Percentiles rank a stretch among this genome's conserved stretches.
Conservation (phyloP, 1,140 invertebrate genomes). For the Euwallacea fornicatus region DNA sequence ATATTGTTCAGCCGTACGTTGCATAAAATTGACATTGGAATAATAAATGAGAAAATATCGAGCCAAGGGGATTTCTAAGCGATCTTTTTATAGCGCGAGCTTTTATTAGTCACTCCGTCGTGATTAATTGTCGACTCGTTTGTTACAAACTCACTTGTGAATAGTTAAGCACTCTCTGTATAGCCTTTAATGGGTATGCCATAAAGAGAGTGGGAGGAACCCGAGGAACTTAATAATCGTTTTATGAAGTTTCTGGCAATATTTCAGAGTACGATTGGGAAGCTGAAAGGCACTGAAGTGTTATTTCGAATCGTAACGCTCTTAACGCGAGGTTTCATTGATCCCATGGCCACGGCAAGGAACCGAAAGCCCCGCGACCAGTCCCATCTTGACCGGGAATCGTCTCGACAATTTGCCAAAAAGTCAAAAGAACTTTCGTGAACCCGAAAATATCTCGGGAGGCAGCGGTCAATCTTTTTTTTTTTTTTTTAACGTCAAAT, state of each 20-base stretch:
- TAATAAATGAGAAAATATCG: constrained; percentile 30
- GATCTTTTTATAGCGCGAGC: constrained; percentile 16
- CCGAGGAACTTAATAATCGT: background rate
- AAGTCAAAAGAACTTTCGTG: no score
- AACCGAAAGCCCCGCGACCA: no score
- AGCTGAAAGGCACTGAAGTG: no score
- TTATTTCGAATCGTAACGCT: no score
- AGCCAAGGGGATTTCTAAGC: constrained; percentile 22
- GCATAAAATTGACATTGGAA: constrained; percentile 30
- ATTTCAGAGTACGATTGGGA: no score
- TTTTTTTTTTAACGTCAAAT: no score
- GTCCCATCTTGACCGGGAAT: no score
- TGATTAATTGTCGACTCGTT: constrained; percentile 28
- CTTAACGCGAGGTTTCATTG: no score
- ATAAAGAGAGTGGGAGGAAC: background rate
- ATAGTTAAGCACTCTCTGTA: constrained; percentile 13
- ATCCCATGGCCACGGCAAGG: no score
- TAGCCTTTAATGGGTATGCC: constrained; percentile 8
- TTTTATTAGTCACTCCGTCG: constrained; percentile 18
- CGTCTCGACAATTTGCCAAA: no score
- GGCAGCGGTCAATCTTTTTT: no score
- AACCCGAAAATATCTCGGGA: no score
- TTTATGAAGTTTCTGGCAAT: background rate
- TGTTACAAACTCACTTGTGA: constrained; percentile 20
- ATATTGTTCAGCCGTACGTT: constrained; percentile 25